Evolutionary conservation across 2,888 invertebrate species (phyloP).

Genomic region (Tetragnatha montana): DNA sequence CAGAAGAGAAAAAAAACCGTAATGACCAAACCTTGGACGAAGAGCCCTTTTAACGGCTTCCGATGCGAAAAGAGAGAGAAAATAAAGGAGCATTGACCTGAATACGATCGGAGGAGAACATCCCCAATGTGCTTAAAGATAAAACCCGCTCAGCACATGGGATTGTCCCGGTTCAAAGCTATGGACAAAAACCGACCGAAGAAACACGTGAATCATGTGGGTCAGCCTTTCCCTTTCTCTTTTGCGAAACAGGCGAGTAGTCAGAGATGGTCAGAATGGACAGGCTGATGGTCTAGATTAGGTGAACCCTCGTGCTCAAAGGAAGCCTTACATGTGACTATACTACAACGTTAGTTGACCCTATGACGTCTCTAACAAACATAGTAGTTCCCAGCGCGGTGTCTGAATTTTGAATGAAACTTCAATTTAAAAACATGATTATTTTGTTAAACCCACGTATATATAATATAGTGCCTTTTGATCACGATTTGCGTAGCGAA

Average conservation of each 20-base stretch:
- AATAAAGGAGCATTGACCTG: conserved; percentile 35
- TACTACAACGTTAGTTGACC: too few relatives aligned
- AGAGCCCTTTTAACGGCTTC: conserved; percentile 6
- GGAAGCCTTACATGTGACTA: too few relatives aligned
- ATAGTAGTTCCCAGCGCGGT: too few relatives aligned
- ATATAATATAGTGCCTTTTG: too few relatives aligned
- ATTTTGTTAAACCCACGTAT: too few relatives aligned
- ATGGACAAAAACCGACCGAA: conserved; percentile 14
- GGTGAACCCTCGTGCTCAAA: too few relatives aligned
- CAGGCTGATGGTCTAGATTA: too few relatives aligned
- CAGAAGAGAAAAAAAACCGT: not conserved
- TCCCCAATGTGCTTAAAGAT: conserved; percentile 13
- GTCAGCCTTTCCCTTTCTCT: conserved; percentile 13
- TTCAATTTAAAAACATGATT: too few relatives aligned
- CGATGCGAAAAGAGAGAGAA: not conserved
- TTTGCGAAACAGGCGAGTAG: not conserved
- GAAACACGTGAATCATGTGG: conserved; percentile 27
- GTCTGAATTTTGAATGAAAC: too few relatives aligned
- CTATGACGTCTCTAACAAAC: too few relatives aligned
- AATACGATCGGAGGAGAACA: not conserved
- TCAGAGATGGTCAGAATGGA: not conserved
- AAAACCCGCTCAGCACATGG: conserved; percentile 10
- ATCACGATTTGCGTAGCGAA: too few relatives aligned
- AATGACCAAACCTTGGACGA: conserved; percentile 12
- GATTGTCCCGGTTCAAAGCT: conserved; percentile 2